These are phyloP conservation scores for Hirundo rustica DNA, from an alignment of 2,797 vertebrate genomes.

Conservation along the genomic window DNA sequence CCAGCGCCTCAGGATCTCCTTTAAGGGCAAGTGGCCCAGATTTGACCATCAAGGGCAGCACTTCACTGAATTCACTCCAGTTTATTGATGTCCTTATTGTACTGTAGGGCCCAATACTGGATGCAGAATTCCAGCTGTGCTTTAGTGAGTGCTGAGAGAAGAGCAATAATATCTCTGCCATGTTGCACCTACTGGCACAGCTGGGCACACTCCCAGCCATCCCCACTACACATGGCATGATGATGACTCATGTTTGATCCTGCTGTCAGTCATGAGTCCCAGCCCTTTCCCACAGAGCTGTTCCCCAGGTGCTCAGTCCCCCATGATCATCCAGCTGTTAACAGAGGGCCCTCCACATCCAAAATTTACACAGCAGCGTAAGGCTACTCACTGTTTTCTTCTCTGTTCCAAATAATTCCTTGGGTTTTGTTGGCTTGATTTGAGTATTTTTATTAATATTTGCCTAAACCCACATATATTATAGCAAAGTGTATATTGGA, in stretches of 20 bases:
- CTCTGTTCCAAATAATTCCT: not conserved
- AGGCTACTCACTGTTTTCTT: not conserved
- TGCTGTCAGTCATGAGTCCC: not conserved
- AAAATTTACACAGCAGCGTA: not conserved
- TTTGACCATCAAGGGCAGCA: not conserved
- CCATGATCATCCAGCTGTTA: not conserved
- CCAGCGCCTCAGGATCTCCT: not conserved
- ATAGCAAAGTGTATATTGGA: not conserved
- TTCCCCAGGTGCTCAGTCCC: rapidly evolving
- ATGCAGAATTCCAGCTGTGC: not conserved
- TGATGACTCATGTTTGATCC: not conserved
- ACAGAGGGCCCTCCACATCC: not conserved
- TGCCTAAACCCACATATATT: not conserved
- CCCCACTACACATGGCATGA: too few relatives aligned
- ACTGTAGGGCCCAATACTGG: not conserved
- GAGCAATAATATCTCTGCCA: not conserved
- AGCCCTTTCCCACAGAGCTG: not conserved
- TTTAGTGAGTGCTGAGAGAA: not conserved
- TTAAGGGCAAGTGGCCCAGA: not conserved
- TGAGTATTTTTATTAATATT: not conserved
- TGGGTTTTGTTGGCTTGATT: not conserved
- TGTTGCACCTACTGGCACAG: not conserved
- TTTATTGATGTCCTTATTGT: not conserved
- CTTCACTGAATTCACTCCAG: not conserved
- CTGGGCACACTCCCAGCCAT: not conserved